A percentile compares a stretch with the other conserved stretches of the same genome.
Conservation (phyloP, 1,140 invertebrate species). For the Trissolcus basalis region DNA sequence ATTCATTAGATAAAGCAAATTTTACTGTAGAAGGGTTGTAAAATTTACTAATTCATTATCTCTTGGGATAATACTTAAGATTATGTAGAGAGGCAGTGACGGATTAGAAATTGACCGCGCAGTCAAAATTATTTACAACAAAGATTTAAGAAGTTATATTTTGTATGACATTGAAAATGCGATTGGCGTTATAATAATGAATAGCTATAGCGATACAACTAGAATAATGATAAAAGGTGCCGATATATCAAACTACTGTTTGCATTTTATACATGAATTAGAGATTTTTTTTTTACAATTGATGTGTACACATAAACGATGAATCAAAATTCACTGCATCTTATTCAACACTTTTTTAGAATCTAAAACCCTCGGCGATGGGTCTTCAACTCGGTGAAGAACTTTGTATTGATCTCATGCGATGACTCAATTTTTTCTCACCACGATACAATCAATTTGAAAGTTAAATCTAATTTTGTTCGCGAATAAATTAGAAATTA, state of each 20-base stretch:
- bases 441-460: neutral
- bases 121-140: constrained; percentile 45
- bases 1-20: too few species aligned
- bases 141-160: constrained; percentile 36
- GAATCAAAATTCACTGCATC: constrained; percentile 31
- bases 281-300: constrained; percentile 48
- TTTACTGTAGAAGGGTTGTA: too few species aligned
- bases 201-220: constrained; percentile 55
- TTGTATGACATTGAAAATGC: constrained; percentile 42
- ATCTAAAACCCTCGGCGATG: neutral
- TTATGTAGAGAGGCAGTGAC: constrained; percentile 36
- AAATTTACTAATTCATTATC: constrained; percentile 7
- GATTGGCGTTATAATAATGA: constrained; percentile 50
- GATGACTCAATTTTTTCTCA: constrained; percentile 10
- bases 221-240: constrained; percentile 48
- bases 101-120: constrained; percentile 25
- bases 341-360: constrained; percentile 11
- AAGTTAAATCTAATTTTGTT: constrained; percentile 27
- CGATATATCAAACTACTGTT: constrained; percentile 35
- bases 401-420: neutral
- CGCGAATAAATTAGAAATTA: constrained; percentile 11
- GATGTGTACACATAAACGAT: constrained; percentile 39
- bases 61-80: constrained; percentile 24
- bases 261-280: constrained; percentile 45
- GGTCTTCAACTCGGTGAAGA: neutral